A percentile compares a stretch with the other conserved stretches of the same genome.
These are phyloP conservation scores for Patella vulgata DNA, from an alignment of 1,140 invertebrate genomes.

Conservation along the genomic window DNA sequence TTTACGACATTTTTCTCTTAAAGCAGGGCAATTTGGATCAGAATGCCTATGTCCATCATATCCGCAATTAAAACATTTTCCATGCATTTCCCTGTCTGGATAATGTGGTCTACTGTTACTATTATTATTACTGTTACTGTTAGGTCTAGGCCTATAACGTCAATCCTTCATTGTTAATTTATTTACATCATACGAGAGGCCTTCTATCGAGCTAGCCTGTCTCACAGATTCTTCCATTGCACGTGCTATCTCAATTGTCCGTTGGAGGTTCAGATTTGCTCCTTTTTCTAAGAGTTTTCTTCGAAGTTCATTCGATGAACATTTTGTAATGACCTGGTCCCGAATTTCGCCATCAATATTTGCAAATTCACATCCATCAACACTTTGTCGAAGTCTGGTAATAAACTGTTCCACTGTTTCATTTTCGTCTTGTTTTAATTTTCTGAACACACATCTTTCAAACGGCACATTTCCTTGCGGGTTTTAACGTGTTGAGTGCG, in stretches of 20 bases:
- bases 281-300: constrained; percentile 19
- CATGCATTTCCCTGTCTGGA: background rate
- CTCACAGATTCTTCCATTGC: constrained; percentile 4
- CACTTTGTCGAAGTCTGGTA: constrained; percentile 17
- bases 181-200: no score
- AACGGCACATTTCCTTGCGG: constrained; percentile 18
- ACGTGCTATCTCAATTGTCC: constrained; percentile 1
- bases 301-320: constrained; percentile 5
- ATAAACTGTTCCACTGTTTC: constrained; percentile 29
- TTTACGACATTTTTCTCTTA: background rate
- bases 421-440: constrained; percentile 1
- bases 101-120: no score
- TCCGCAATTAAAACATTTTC: no score
- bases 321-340: constrained; percentile 24
- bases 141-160: background rate
- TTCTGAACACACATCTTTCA: constrained; percentile 23
- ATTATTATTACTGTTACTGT: no score
- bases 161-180: no score
- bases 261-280: constrained; percentile 6
- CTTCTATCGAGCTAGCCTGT: no score
- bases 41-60: no score
- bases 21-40: background rate
- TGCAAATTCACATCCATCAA: constrained; percentile 28
- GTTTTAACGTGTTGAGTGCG: constrained; percentile 14
- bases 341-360: constrained; percentile 20